Conservation (phyloP, 2,113 vertebrate genomes). For the Recurvirostra avosetta region DNA sequence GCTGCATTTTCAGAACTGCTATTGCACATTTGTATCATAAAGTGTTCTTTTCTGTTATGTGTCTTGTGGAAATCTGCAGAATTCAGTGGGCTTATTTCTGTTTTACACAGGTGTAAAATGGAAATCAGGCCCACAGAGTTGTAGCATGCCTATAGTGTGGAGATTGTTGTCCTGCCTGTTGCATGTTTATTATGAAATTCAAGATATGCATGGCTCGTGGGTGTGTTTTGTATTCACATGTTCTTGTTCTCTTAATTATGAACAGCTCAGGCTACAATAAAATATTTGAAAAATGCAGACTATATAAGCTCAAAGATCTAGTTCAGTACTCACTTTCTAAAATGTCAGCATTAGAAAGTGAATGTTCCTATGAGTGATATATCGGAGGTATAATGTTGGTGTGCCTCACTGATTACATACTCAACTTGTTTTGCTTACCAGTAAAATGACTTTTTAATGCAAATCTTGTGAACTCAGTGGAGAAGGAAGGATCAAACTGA, state of each 20-base stretch:
- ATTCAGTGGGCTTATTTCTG: not conserved
- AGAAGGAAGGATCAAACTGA: not conserved
- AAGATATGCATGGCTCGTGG: not conserved
- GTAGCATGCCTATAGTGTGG: not conserved
- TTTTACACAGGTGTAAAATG: not conserved
- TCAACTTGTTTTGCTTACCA: not conserved
- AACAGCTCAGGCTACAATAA: not conserved
- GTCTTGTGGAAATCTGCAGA: not conserved
- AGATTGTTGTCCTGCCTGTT: not conserved
- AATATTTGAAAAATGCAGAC: not conserved
- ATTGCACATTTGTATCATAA: not conserved
- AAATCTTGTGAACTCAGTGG: not conserved
- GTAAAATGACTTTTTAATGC: not conserved
- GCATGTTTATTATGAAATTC: not conserved
- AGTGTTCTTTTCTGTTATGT: not conserved
- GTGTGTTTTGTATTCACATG: not conserved
- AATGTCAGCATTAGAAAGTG: not conserved
- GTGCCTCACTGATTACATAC: not conserved
- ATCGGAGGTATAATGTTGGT: not conserved
- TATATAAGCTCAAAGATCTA: not conserved
- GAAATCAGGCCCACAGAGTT: not conserved
- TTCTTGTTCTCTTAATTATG: not conserved
- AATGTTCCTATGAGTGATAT: not conserved
- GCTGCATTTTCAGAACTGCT: not conserved
- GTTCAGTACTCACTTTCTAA: not conserved